A percentile compares a stretch with the other conserved stretches of the same genome.
Evolutionary conservation across 1,140 invertebrate genomes (phyloP).

Genomic region (Dreissena polymorpha): DNA sequence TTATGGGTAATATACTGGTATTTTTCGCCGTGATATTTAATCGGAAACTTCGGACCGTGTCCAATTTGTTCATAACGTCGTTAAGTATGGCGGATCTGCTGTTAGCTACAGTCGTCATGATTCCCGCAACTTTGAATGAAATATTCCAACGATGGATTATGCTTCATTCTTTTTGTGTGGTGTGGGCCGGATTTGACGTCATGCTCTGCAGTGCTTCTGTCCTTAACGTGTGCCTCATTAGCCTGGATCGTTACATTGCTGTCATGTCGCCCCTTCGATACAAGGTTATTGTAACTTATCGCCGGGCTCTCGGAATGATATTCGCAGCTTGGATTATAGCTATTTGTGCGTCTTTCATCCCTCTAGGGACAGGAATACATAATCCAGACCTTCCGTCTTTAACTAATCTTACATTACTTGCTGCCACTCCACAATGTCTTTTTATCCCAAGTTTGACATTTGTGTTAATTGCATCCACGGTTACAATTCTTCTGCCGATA

Average conservation of each 20-base stretch:
- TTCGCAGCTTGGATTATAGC: slow-evolving; percentile 96
- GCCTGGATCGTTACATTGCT: slow-evolving; percentile 97
- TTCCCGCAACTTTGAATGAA: slow-evolving; percentile 83
- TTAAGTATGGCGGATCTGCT: slow-evolving; percentile 96
- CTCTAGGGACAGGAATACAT: slow-evolving; percentile 95
- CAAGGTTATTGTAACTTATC: slow-evolving; percentile 94
- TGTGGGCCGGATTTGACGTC: slow-evolving; percentile 99
- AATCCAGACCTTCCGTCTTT: slow-evolving; percentile 64
- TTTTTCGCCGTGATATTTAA: slow-evolving; percentile 92
- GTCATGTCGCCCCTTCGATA: slow-evolving; percentile 99
- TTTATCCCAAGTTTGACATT: slow-evolving; percentile 70
- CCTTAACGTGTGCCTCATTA: slow-evolving; percentile 98
- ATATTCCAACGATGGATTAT: slow-evolving; percentile 93
- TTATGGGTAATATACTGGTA: slow-evolving; percentile 91
- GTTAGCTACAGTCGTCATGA: slow-evolving; percentile 88
- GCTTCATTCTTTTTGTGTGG: slow-evolving; percentile 96
- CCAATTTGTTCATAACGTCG: slow-evolving; percentile 97
- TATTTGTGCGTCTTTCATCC: slow-evolving; percentile 96
- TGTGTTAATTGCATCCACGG: slow-evolving; percentile 64
- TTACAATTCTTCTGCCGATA: slow-evolving; percentile 73
- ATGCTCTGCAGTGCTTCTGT: slow-evolving; percentile 99
- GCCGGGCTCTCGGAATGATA: slow-evolving; percentile 91
- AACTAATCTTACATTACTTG: slow-evolving; percentile 68
- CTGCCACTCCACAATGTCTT: slow-evolving; percentile 65
- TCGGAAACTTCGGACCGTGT: slow-evolving; percentile 93